Base-by-base conservation (phyloP, 2,113 vertebrate species). In the Corydoras maculifer region DNA sequence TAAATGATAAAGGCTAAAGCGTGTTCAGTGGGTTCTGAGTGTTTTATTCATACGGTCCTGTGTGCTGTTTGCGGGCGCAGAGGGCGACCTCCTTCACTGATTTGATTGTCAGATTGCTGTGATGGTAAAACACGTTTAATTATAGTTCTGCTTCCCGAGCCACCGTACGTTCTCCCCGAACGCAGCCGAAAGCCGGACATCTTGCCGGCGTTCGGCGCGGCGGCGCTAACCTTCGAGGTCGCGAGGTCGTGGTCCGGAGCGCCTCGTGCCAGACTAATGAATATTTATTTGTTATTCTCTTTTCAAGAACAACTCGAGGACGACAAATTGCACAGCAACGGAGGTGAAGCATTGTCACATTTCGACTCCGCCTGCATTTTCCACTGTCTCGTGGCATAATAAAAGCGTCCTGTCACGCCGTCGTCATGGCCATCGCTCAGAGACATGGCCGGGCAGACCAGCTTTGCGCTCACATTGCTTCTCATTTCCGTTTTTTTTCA, bases 241-340 rank as follows among this genome's bases (percentile, higher is more conserved):
- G 53, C 18, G 8, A 58, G 64, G 64, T 66, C 29, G 60, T 11
- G 1, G 8, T 62, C 7, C 8, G 62, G 62, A 43, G 30, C 32
- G 54, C 31, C 50, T 58, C 6, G 58, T 80, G 72, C 75, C 69
- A 69, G 64, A 79, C 83, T 81, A 83, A 80, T 89, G 80, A 86
- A 85, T 77, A 79, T 72, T 11, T 68, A 48, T 75, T 69, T 69
- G 67, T 73, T 75, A 35, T 86, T 77, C 84, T 75, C 82, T 75
- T 81, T 77, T 69, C 49, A 86, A 90, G 90, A 91, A 85, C 87
- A 90, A 90, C 90, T 89, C 75, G 90, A 91, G 82, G 90, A 90
- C 73, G 88, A 91, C 81, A 87, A 85, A 82, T 85, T 90, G 81
- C 88, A 89, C 79, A 88, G 82, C 83, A 88, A 90, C 5, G 90